phyloP scores from a whole-genome alignment of 1,140 invertebrate species.

The Marisa cornuarietis region DNA sequence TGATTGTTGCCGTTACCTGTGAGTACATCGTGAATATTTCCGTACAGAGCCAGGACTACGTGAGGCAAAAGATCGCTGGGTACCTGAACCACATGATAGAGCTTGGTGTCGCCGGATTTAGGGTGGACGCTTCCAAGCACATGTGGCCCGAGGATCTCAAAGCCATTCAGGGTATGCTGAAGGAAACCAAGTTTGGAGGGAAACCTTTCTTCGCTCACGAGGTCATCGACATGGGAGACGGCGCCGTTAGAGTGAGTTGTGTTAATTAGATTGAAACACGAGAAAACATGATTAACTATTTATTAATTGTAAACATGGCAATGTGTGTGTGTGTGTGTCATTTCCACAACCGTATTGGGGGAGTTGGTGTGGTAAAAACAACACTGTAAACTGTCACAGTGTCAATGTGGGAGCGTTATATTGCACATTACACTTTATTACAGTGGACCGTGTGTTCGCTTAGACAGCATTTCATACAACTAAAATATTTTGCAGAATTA shows the following conservation, averaged over 20 bases:
- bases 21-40: too few species aligned
- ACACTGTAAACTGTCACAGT: too few species aligned
- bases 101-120: slow-evolving; percentile 80
- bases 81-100: slow-evolving; percentile 73
- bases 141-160: slow-evolving; percentile 66
- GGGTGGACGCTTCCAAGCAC: slow-evolving; percentile 57
- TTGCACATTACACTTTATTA: too few species aligned
- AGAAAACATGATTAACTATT: slow-evolving; percentile 72
- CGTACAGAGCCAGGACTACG: slow-evolving; percentile 73
- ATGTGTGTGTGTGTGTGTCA: slow-evolving; percentile 71
- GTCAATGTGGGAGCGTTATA: too few species aligned
- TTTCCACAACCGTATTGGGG: too few species aligned
- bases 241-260: slow-evolving; percentile 77
- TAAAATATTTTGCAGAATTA: too few species aligned
- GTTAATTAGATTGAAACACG: slow-evolving; percentile 74
- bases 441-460: too few species aligned
- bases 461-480: too few species aligned
- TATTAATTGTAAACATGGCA: slow-evolving; percentile 40
- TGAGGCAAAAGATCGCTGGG: slow-evolving; percentile 75
- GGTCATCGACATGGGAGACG: slow-evolving; percentile 81
- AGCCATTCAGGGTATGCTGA: slow-evolving; percentile 73
- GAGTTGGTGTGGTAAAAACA: too few species aligned
- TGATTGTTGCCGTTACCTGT: too few species aligned
- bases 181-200: slow-evolving; percentile 60
- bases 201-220: slow-evolving; percentile 76